Base-by-base conservation (phyloP, 2,113 vertebrate genomes). In the Spea bombifrons region DNA sequence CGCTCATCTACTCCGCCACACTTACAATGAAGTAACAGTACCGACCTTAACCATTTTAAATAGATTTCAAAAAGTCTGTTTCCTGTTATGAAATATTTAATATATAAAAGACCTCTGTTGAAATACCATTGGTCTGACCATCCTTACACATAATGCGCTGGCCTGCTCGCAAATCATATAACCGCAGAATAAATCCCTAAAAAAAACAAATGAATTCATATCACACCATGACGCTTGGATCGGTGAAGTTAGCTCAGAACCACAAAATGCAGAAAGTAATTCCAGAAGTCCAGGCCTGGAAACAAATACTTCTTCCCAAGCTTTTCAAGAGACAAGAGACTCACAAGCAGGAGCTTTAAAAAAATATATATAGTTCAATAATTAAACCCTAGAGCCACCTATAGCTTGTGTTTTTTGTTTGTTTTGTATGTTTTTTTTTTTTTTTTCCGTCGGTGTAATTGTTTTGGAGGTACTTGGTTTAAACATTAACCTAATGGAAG, bases 61-160 rank as follows among this genome's bases (percentile, higher is more conserved):
- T 46, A 4, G 63, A 43, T 46, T 49, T 55, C 5, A 64, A 47
- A 63, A 52, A 5, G 16, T 16, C 55, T 46, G 8, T 71, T 78
- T 78, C 76, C 76, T 64, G 76, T 71, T 78, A 64, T 78, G 76
- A 78, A 71, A 78, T 78, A 78, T 71, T 71, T 78, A 9, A 16
- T 69, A 7, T 50, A 53, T 77, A 70, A 57, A 67, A 71, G 71
- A 13, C 57, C 57, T 46, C 46, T 8, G 5, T n/a, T 77, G 63
- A 48, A 49, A 30, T 70, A 30, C 57, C 52, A 63, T 69, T 61
- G 66, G 63, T 70, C 50, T 50, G 65, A 71, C 59, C 49, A 30
- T 15, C 8, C 53, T 66, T 78, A 65, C 69, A 72, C 76, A 71
- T 43, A 53, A 52, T 46, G 15, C 59, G 64, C 72, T 55, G 65